Percentiles rank a stretch among this genome's conserved stretches.
These are phyloP conservation scores for Panopea generosa DNA, from an alignment of 2,888 invertebrate genomes.

Conservation along the genomic window DNA sequence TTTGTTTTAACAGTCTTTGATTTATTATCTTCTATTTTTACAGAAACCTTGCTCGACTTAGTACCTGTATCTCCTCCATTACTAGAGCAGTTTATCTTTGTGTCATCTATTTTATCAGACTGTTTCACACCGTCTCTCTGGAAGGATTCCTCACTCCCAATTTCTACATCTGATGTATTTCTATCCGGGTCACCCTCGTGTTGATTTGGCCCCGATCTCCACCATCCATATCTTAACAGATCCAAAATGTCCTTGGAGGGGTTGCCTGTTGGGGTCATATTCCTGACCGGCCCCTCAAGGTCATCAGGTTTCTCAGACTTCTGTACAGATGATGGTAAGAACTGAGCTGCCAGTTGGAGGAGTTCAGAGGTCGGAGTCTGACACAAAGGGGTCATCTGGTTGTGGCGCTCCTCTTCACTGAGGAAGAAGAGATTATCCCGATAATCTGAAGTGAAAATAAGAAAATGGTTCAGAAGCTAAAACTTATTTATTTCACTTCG, in stretches of 20 bases:
- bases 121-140: constrained; percentile 13
- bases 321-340: constrained; percentile 58
- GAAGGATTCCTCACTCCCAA: constrained; percentile 1
- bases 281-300: constrained; percentile 12
- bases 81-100: neutral
- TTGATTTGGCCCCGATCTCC: constrained; percentile 65
- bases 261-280: constrained; percentile 16
- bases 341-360: constrained; percentile 79
- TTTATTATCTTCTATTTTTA: neutral
- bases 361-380: constrained; percentile 75
- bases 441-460: constrained; percentile 31
- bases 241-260: constrained; percentile 40
- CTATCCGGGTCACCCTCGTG: neutral
- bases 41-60: neutral
- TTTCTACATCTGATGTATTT: neutral
- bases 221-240: constrained; percentile 68
- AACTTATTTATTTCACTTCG: too few relatives aligned
- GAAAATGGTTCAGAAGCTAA: too few relatives aligned
- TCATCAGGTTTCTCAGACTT: constrained; percentile 22
- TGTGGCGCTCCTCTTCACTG: constrained; percentile 74
- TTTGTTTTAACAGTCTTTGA: neutral
- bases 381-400: constrained; percentile 74
- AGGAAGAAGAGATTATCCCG: constrained; percentile 38
- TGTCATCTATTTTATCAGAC: neutral
- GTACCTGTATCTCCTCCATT: too few relatives aligned